phyloP scores from a whole-genome alignment of 2,797 vertebrate species.

The Dendrocincla fuliginosa region DNA sequence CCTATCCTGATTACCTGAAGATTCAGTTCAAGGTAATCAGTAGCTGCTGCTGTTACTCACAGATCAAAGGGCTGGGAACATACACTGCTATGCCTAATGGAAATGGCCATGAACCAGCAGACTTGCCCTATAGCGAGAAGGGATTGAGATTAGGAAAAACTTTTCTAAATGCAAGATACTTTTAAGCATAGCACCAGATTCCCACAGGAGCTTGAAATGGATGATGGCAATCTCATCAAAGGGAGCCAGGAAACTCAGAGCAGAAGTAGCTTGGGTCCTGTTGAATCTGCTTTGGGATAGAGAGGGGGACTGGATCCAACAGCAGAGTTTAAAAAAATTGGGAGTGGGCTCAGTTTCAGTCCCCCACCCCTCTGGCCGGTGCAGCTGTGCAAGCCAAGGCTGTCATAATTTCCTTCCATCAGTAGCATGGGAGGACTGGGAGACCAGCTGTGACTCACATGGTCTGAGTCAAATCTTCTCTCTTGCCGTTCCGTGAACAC shows the following conservation, averaged over 20 bases:
- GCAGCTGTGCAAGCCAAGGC: not conserved
- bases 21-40: not conserved
- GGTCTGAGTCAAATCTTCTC: not conserved
- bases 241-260: not conserved
- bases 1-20: not conserved
- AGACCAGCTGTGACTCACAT: constrained; percentile 21
- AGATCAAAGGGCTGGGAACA: not conserved
- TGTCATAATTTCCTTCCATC: not conserved
- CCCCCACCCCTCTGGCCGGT: not conserved
- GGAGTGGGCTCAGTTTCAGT: not conserved
- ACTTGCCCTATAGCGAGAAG: not conserved
- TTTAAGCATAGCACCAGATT: not conserved
- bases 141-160: not conserved
- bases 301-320: not conserved
- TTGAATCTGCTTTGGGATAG: not conserved
- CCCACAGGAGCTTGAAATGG: not conserved
- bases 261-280: not conserved
- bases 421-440: not conserved
- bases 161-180: not conserved
- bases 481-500: not conserved
- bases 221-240: not conserved
- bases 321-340: not conserved
- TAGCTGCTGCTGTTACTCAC: not conserved
- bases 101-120: not conserved
- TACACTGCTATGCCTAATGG: not conserved